These are phyloP conservation scores for Xanthorhoe spadicearia DNA, from an alignment of 2,888 invertebrate genomes.

Conservation along the genomic window DNA sequence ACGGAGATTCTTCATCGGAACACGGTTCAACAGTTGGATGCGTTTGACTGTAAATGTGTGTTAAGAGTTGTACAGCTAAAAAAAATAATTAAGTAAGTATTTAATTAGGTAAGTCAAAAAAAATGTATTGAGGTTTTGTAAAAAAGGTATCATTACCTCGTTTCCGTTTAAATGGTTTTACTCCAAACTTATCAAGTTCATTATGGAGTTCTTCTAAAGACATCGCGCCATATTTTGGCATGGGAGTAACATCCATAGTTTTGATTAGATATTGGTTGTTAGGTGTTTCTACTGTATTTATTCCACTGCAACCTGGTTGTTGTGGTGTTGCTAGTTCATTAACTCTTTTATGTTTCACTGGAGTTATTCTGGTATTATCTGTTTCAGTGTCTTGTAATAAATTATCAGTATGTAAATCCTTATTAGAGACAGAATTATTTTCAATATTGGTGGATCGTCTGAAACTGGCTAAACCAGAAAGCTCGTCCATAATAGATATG, in stretches of 20 bases:
- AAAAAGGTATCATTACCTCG: slow-evolving; percentile 64
- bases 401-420: slow-evolving; percentile 1
- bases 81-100: slow-evolving; percentile 1
- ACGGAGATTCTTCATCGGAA: slow-evolving; percentile 55
- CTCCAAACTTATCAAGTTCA: slow-evolving; percentile 86
- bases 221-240: slow-evolving; percentile 84
- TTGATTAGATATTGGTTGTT: slow-evolving; percentile 80
- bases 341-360: slow-evolving; percentile 49
- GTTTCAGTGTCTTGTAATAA: slow-evolving; percentile 11
- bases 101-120: neutral
- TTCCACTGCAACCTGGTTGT: slow-evolving; percentile 41
- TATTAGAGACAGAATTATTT: slow-evolving; percentile 19
- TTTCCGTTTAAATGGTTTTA: slow-evolving; percentile 87
- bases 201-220: slow-evolving; percentile 82
- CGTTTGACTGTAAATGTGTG: slow-evolving; percentile 88
- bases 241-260: slow-evolving; percentile 83
- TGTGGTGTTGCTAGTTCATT: slow-evolving; percentile 44
- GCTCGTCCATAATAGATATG: slow-evolving; percentile 55
- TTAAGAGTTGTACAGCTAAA: slow-evolving; percentile 85
- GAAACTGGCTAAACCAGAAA: slow-evolving; percentile 39
- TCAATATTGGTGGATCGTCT: slow-evolving; percentile 27
- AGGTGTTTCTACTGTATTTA: slow-evolving; percentile 61
- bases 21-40: slow-evolving; percentile 84
- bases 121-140: neutral
- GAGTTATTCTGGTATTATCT: slow-evolving; percentile 43